Conservation (phyloP, 2,888 invertebrate species). For the Synergus itoensis region DNA sequence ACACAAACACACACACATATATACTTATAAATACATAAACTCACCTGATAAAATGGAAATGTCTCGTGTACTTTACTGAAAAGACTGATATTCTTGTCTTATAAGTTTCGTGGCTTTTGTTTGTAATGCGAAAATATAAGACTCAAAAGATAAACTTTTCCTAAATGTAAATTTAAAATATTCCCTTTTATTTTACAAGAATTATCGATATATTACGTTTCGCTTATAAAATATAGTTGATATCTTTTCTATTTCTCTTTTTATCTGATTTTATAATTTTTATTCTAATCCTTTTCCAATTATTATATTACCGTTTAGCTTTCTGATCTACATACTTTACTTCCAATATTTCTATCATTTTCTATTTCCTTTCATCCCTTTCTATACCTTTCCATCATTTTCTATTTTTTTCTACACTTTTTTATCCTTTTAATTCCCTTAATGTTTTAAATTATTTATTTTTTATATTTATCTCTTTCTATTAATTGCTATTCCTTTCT, state of each 20-base stretch:
- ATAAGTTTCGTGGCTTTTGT: constrained; percentile 13
- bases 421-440: no score
- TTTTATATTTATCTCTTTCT: no score
- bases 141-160: constrained; percentile 3
- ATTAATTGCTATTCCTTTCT: no score
- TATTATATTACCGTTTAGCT: not conserved
- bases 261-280: constrained; percentile 45
- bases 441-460: no score
- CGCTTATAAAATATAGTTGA: no score
- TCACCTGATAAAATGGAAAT: constrained; percentile 37
- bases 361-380: no score
- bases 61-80: constrained; percentile 33
- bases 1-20: not conserved
- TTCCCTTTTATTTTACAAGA: not conserved
- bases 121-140: constrained; percentile 28
- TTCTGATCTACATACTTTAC: not conserved
- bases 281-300: constrained; percentile 43
- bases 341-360: no score
- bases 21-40: not conserved
- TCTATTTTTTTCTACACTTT: no score
- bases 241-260: constrained; percentile 41
- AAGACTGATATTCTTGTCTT: constrained; percentile 30
- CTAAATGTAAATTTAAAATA: not conserved
- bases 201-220: not conserved
- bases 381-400: no score